These are phyloP conservation scores for Alca torda DNA, from an alignment of 2,797 vertebrate genomes.

Conservation along the genomic window DNA sequence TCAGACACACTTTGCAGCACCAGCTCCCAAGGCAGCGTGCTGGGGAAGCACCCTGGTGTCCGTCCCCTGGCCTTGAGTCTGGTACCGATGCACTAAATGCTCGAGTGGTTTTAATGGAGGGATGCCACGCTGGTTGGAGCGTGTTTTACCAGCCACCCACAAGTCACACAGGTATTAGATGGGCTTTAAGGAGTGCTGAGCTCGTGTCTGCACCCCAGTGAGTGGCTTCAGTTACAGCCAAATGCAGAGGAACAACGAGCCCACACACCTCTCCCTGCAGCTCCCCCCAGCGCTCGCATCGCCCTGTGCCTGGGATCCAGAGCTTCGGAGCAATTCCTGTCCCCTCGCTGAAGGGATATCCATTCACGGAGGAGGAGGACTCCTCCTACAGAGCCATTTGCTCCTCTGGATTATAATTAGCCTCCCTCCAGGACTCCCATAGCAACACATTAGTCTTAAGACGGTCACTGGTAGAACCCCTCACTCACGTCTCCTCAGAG, in stretches of 20 bases:
- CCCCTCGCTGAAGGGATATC: background rate
- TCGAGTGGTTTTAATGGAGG: background rate
- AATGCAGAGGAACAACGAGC: background rate
- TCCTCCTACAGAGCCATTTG: background rate
- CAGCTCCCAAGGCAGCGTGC: background rate
- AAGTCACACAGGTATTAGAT: rapidly evolving
- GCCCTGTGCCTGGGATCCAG: background rate
- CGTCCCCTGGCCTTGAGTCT: background rate
- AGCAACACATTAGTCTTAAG: background rate
- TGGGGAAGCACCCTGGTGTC: background rate
- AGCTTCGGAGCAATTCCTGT: background rate
- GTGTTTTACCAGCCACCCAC: background rate
- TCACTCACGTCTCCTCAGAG: background rate
- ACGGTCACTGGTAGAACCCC: background rate
- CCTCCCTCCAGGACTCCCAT: background rate
- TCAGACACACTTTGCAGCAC: background rate
- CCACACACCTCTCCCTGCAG: rapidly evolving
- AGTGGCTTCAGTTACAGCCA: background rate
- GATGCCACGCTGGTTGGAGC: background rate
- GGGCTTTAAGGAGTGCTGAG: background rate
- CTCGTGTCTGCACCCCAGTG: background rate
- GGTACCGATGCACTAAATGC: background rate
- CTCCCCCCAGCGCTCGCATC: background rate
- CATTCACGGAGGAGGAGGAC: background rate
- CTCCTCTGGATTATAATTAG: background rate